Conservation (phyloP, 2,888 invertebrate species). For the Lordiphosa andalusiaca region DNA sequence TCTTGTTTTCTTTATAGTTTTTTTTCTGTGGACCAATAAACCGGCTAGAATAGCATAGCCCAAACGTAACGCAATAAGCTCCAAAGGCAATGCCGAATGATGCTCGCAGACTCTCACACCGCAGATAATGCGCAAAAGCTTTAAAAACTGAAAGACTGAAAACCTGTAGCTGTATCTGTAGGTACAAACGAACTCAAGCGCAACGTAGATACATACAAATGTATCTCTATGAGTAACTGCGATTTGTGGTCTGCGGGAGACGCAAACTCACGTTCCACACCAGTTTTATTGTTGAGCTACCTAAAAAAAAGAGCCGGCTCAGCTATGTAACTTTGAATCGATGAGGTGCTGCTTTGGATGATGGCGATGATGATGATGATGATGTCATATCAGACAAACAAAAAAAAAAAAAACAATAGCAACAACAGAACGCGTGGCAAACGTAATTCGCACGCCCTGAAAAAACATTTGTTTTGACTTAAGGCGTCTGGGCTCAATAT, state of each 20-base stretch:
- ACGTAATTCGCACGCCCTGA: constrained; percentile 33
- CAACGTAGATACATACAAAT: constrained; percentile 26
- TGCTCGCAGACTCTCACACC: constrained; percentile 39
- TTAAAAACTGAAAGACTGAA: constrained; percentile 22
- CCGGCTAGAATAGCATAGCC: constrained; percentile 55
- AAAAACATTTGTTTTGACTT: constrained; percentile 28
- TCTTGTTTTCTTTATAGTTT: constrained; percentile 6
- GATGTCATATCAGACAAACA: constrained; percentile 55
- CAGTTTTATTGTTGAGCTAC: constrained; percentile 42
- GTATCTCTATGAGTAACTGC: constrained; percentile 54
- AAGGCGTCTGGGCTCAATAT: constrained; percentile 21
- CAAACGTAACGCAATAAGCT: constrained; percentile 13
- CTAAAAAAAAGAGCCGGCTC: constrained; percentile 37
- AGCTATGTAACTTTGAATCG: constrained; percentile 45
- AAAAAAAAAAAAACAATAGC: no score
- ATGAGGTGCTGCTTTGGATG: constrained; percentile 25
- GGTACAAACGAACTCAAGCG: constrained; percentile 54
- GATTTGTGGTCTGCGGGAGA: constrained; percentile 28
- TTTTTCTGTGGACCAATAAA: constrained; percentile 39
- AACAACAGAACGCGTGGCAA: constrained; percentile 29
- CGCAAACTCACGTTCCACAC: constrained; percentile 61
- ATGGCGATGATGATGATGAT: constrained; percentile 38
- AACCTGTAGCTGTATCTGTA: constrained; percentile 53
- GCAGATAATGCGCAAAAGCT: constrained; percentile 66
- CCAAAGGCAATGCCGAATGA: constrained; percentile 9